Evolutionary conservation across 2,888 invertebrate species (phyloP), one percentile per base, ranked within the genome.

Genomic region (Amphipoea lucens): DNA sequence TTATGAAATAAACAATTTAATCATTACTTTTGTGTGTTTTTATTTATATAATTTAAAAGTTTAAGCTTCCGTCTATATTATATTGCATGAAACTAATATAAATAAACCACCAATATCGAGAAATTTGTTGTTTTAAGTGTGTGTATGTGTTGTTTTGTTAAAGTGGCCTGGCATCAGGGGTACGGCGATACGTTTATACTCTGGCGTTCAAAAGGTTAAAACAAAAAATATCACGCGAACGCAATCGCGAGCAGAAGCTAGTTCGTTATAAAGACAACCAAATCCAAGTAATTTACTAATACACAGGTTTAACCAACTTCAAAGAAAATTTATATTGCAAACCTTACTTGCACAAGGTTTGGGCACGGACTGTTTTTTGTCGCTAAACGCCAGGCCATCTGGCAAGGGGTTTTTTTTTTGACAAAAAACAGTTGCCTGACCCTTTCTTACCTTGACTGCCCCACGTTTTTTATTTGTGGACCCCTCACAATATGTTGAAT

Each of bases 401-500:
- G 97, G 96, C 95, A 94, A 95, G 93, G 93, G 93, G 93, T 95
- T 96, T 96, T 96, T 96, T 96, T 96, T 93, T 91, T 73, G 63
- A 87, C 82, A 92, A 92, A 94, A 96, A 96, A 93, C 95, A 94
- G 91, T 91, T 94, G 94, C 92, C 96, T 97, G 97, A 97, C 96
- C 97, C 97, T 96, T 97, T 97, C 97, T 96, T 96, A 94, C 96
- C 96, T 96, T 93, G 76, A 93, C 95, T 95, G 92, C 95, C 95
- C 96, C 96, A 93, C 92, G 93, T 94, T 96, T 96, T 95, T 95
- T 95, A 93, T 92, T 88, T 82, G 81, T 86, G 89, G 92, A 93
- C 94, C 96, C 96, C 95, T 95, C 93, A 95, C 96, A 96, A 96
- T 96, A 96, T 96, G 95, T 95, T 95, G 95, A 95, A 96, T 96